phyloP scores from a whole-genome alignment of 2,113 vertebrate genomes.

The Natator depressus region DNA sequence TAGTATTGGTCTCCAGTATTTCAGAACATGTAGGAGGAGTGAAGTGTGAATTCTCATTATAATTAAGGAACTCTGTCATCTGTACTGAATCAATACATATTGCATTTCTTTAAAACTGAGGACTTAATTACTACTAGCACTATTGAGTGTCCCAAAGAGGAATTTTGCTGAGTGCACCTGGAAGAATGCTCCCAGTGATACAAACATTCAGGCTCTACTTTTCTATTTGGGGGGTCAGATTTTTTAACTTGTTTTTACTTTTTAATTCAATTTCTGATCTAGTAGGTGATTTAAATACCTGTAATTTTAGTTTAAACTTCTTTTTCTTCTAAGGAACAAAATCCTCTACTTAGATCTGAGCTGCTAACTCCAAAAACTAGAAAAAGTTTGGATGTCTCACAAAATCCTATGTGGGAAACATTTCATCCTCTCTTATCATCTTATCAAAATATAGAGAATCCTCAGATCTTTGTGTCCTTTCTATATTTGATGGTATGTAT shows the following conservation, averaged over 20 bases:
- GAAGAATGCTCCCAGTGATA: not conserved
- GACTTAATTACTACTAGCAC: not conserved
- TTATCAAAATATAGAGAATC: not conserved
- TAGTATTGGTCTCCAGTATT: not conserved
- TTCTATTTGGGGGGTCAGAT: not conserved
- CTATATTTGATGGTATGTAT: not conserved
- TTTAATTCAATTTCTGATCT: not conserved
- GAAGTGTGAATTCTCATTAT: not conserved
- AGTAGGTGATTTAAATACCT: not conserved
- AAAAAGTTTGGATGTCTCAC: not conserved
- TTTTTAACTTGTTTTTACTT: not conserved
- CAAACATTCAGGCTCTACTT: not conserved
- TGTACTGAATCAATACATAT: not conserved
- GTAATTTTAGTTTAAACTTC: not conserved
- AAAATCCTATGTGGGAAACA: not conserved
- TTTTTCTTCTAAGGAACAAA: not conserved
- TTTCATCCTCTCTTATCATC: not conserved
- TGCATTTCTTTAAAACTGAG: not conserved
- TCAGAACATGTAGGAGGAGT: not conserved
- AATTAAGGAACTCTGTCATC: slow-evolving; percentile 19
- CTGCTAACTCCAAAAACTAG: not conserved
- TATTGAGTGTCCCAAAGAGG: not conserved
- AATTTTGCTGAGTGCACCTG: not conserved
- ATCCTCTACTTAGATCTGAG: not conserved
- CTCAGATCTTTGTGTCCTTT: not conserved